These are phyloP conservation scores for Vireo altiloquus DNA, from an alignment of 2,113 vertebrate genomes.

Conservation along the genomic window DNA sequence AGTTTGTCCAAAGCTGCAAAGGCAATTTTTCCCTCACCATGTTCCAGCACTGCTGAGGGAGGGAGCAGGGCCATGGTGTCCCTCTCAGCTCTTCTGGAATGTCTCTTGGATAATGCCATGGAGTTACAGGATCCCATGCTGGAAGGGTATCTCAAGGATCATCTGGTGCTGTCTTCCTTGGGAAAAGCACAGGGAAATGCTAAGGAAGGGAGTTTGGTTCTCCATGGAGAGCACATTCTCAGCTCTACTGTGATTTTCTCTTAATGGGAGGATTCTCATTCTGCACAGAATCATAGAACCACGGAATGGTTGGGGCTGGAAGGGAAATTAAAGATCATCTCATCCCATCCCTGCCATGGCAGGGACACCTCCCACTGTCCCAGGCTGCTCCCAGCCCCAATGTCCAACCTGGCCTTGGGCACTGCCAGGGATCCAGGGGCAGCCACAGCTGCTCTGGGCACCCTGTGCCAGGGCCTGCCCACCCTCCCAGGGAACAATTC, in stretches of 20 bases:
- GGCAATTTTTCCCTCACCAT: not conserved
- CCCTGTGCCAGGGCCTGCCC: not conserved
- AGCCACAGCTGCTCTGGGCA: not conserved
- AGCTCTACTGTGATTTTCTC: not conserved
- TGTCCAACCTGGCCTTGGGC: not conserved
- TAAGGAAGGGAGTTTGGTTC: not conserved
- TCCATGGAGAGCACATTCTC: not conserved
- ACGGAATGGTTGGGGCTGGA: too few relatives aligned
- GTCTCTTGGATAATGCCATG: not conserved
- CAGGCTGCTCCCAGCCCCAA: not conserved
- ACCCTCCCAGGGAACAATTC: not conserved
- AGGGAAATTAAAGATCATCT: too few relatives aligned
- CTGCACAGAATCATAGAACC: too few relatives aligned
- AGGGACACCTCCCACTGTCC: not conserved
- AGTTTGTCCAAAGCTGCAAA: not conserved
- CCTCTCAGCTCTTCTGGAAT: not conserved
- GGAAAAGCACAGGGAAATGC: too few relatives aligned
- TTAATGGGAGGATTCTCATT: too few relatives aligned
- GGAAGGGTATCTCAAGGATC: not conserved
- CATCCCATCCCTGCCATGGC: fast-evolving
- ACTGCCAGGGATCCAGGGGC: not conserved
- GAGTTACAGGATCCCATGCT: not conserved
- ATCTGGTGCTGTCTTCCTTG: not conserved
- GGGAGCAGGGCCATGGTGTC: not conserved
- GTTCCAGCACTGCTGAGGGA: not conserved